These are phyloP conservation scores for Phyto melanocephala DNA, from an alignment of 2,888 invertebrate species.

Conservation along the genomic window DNA sequence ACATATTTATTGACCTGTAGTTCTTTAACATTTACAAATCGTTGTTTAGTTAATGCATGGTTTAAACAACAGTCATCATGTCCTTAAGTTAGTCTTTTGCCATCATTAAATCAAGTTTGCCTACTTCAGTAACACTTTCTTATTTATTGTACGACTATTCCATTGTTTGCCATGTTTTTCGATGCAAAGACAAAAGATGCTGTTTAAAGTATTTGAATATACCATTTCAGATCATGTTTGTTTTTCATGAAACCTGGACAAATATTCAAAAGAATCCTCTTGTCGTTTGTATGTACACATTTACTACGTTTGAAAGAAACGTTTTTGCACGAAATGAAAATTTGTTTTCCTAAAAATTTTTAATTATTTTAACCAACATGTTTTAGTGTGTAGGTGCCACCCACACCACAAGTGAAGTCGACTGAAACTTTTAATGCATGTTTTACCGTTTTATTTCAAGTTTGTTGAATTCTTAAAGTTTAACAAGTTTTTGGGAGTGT, in stretches of 20 bases:
- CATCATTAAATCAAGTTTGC: conserved; percentile 59
- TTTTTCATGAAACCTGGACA: not conserved
- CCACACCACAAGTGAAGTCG: not conserved
- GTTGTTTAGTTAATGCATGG: conserved; percentile 25
- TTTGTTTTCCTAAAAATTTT: conserved; percentile 15
- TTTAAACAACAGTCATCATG: conserved; percentile 44
- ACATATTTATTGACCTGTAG: conserved; percentile 55
- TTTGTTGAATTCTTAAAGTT: conserved; percentile 45
- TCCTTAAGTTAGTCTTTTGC: conserved; percentile 39
- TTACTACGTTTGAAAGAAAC: too few relatives aligned
- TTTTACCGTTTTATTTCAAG: conserved; percentile 5
- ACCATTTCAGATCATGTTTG: too few relatives aligned
- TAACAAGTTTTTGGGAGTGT: conserved; percentile 52
- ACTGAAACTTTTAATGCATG: not conserved
- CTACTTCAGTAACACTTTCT: conserved; percentile 56
- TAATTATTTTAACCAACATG: conserved; percentile 24
- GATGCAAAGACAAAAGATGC: not conserved
- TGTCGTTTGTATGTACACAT: not conserved
- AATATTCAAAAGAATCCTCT: not conserved
- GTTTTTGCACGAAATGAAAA: not conserved
- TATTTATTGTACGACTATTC: not conserved
- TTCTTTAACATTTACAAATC: conserved; percentile 53
- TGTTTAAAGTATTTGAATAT: not conserved
- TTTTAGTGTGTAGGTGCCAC: conserved; percentile 48
- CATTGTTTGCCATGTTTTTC: not conserved